Conservation (phyloP, 1,140 invertebrate genomes). For the Diorhabda carinulata region DNA sequence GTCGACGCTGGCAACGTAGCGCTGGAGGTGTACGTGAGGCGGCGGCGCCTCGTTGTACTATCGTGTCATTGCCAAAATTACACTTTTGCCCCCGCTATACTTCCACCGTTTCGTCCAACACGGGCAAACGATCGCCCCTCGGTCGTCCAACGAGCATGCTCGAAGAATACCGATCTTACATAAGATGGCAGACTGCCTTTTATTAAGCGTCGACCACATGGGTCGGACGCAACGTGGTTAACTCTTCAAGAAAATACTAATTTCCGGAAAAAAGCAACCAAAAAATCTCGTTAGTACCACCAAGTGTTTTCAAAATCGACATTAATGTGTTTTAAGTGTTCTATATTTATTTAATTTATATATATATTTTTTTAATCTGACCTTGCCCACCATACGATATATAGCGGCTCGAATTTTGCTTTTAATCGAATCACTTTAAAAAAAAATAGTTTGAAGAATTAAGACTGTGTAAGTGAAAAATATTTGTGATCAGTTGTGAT, state of each 20-base stretch:
- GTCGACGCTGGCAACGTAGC: too few relatives aligned
- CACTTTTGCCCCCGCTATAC: slow-evolving; percentile 1
- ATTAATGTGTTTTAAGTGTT: not conserved
- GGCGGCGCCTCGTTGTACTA: too few relatives aligned
- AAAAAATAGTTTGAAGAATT: not conserved
- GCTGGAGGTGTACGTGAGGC: too few relatives aligned
- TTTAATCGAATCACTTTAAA: not conserved
- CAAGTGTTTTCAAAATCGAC: not conserved
- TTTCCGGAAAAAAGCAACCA: not conserved
- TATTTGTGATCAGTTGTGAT: slow-evolving; percentile 28
- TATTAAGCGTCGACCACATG: slow-evolving; percentile 47
- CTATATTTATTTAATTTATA: not conserved
- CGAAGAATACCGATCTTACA: slow-evolving; percentile 27
- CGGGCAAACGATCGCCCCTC: not conserved
- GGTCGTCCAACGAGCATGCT: not conserved
- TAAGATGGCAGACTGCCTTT: slow-evolving; percentile 42
- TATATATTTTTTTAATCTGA: slow-evolving; percentile 22
- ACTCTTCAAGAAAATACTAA: slow-evolving; percentile 3
- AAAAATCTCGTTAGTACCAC: not conserved
- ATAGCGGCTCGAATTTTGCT: not conserved
- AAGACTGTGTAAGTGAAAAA: slow-evolving; percentile 13
- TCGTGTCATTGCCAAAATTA: slow-evolving; percentile 3
- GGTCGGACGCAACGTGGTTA: slow-evolving; percentile 46
- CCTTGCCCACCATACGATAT: slow-evolving; percentile 33
- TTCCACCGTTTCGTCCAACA: not conserved